Conservation (phyloP, 2,113 vertebrate species). For the Dryoscopus gambensis region DNA sequence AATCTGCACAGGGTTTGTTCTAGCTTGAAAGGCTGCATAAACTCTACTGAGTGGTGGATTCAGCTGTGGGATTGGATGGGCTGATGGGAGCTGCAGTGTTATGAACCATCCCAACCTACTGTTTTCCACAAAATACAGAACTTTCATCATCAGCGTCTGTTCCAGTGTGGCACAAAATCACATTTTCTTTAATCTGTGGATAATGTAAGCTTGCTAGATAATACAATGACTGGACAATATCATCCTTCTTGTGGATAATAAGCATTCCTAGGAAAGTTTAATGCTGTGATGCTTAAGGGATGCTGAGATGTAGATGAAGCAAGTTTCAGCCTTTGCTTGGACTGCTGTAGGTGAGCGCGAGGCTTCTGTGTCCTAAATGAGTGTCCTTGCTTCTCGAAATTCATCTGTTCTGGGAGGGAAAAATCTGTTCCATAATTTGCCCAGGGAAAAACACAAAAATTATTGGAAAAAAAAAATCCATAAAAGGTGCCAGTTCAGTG, state of each 20-base stretch:
- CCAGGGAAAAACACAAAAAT: background rate
- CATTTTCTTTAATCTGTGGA: background rate
- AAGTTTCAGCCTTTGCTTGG: background rate
- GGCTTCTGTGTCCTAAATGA: background rate
- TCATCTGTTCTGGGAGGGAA: background rate
- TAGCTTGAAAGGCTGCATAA: background rate
- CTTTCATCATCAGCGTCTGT: background rate
- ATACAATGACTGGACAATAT: background rate
- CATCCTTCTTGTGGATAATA: background rate
- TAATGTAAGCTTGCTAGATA: background rate
- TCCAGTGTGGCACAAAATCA: background rate
- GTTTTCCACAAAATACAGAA: background rate
- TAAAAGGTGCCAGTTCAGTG: background rate
- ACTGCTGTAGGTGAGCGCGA: background rate
- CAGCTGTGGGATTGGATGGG: background rate
- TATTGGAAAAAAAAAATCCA: rapidly evolving
- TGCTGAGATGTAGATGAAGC: background rate
- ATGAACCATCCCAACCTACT: background rate
- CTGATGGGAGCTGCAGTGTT: background rate
- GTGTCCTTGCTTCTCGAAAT: background rate
- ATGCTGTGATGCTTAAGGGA: background rate
- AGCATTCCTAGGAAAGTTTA: background rate
- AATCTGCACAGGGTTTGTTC: background rate
- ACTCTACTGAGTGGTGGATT: background rate
- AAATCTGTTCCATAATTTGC: background rate